Evolutionary conservation across 2,113 vertebrate species (phyloP).

Genomic region (Blennius ocellaris): DNA sequence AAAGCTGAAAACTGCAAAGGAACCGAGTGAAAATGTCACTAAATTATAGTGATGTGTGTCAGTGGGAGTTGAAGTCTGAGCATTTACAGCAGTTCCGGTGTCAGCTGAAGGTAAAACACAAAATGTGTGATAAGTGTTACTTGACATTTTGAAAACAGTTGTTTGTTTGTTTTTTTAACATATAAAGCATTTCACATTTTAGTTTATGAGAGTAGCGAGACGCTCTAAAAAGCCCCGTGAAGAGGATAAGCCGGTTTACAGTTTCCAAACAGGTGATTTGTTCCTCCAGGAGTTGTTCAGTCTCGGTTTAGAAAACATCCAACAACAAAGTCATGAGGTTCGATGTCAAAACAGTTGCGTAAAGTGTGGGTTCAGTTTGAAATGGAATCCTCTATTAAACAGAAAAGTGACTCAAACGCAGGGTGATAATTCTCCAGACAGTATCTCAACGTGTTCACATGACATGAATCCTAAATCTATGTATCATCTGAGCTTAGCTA

Average conservation of each 20-base stretch:
- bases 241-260: background rate
- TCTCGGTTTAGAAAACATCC: background rate
- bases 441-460: too few relatives aligned
- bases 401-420: background rate
- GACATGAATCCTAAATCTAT: constrained; percentile 8
- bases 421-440: background rate
- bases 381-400: background rate
- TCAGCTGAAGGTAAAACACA: background rate
- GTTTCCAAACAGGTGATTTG: background rate
- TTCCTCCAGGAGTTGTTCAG: background rate
- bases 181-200: background rate
- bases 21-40: too few relatives aligned
- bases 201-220: background rate
- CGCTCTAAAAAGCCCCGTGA: background rate
- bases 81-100: constrained; percentile 9
- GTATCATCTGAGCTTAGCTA: too few relatives aligned
- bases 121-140: too few relatives aligned
- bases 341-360: background rate
- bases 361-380: background rate
- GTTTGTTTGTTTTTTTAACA: background rate
- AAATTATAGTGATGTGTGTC: background rate
- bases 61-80: background rate
- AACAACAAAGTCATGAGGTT: background rate
- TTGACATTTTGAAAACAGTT: background rate
- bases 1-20: background rate